Evolutionary conservation across 2,888 invertebrate genomes (phyloP), one percentile per base, ranked within the genome.

Genomic region (Trissonchulus sp.): DNA sequence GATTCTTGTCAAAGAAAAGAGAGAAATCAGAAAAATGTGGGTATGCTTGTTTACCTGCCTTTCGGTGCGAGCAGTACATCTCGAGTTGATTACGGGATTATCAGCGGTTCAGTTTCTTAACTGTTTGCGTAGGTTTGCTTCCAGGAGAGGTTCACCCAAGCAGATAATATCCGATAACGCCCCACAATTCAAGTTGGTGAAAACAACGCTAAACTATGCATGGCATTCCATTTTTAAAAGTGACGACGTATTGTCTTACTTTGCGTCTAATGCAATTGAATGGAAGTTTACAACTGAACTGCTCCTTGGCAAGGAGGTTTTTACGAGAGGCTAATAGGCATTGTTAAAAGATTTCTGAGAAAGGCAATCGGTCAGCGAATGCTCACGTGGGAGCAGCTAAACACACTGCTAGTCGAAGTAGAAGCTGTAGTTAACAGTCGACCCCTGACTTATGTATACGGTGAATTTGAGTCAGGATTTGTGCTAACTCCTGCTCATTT

Each of bases 221-320:
- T 78, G 78, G 77, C n/a, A n/a, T n/a, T 8, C 73, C 1, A 2
- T 30, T 18, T 33, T 33, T 35, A 18, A 2, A 23, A 23, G 28
- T 34, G 31, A 3, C 3, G 34, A 8, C 3, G 60, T 79, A 30
- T 30, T 65, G 28, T 63, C 68, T 2, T 68, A 73, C 3, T 48
- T n/a, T 68, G 68, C 75, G n/a, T 33, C 63, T 1, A 18, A 78
- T 33, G 69, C 68, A 31, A 81, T 81, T 62, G 28, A 74, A 0
- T 82, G 82, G 81, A 78, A 77, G n/a, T 86, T 86, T 77, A 86
- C 83, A 73, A 83, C 84, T 2, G 85, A 84, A 2, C 78, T 81
- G 83, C 85, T 1, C 79, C 85, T 1, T 87, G 86, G 86, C 84
- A 84, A 85, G 86, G 86, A 72, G 86, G 86, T 62, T 84, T 83